Evolutionary conservation across 2,797 vertebrate genomes (phyloP).

Genomic region (Cottoperca gobio): DNA sequence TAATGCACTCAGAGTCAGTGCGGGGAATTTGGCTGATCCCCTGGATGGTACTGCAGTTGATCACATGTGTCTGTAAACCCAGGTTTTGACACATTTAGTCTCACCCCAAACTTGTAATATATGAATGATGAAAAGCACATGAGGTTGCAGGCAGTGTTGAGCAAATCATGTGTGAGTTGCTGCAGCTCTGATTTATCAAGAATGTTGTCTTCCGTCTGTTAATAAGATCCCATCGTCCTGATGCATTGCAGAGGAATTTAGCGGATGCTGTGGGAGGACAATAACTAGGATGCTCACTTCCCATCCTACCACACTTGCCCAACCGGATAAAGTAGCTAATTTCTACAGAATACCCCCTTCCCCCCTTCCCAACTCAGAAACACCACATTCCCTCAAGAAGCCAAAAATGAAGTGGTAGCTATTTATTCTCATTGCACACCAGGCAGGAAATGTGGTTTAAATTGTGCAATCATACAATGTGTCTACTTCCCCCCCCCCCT

Average conservation of each 20-base stretch:
- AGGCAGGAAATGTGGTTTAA: constrained; percentile 74
- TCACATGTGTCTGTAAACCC: constrained; percentile 44
- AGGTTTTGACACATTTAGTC: constrained; percentile 60
- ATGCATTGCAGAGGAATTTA: constrained; percentile 69
- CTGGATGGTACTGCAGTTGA: constrained; percentile 51
- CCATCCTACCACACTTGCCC: constrained; percentile 30
- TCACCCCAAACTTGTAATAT: constrained; percentile 43
- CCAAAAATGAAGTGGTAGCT: constrained; percentile 33
- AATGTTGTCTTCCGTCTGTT: constrained; percentile 52
- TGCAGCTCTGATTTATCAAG: constrained; percentile 46
- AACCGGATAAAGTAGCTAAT: constrained; percentile 30
- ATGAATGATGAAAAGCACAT: constrained; percentile 60
- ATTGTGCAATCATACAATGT: constrained; percentile 64
- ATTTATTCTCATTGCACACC: constrained; percentile 69
- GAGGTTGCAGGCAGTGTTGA: constrained; percentile 17
- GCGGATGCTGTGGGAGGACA: constrained; percentile 56
- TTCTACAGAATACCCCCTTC: constrained; percentile 3
- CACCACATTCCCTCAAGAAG: constrained; percentile 43
- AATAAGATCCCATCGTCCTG: constrained; percentile 30
- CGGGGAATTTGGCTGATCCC: constrained; percentile 35
- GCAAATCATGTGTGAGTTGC: constrained; percentile 47
- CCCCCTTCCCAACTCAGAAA: constrained; percentile 10
- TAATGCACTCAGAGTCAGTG: constrained; percentile 35
- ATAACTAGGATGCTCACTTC: constrained; percentile 69
- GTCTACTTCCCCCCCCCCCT: constrained; percentile 45